A percentile compares a stretch with the other conserved stretches of the same genome.
Evolutionary conservation across 1,140 invertebrate genomes (phyloP).

Genomic region (Asobara japonica): DNA sequence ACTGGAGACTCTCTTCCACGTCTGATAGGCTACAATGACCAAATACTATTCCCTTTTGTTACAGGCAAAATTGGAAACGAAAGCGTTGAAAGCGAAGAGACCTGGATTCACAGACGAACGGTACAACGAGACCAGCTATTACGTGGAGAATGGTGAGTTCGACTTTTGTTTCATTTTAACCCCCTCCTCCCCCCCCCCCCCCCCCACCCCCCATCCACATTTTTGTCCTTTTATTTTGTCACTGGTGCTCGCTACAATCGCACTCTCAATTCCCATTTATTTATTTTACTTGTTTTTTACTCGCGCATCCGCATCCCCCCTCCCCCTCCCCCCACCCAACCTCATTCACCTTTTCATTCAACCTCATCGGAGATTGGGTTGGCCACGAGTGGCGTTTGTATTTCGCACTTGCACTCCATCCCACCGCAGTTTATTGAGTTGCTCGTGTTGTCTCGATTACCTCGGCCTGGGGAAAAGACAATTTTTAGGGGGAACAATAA

Average conservation of each 20-base stretch:
- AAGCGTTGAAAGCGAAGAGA: constrained; percentile 90
- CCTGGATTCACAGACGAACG: constrained; percentile 92
- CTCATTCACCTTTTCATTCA: constrained; percentile 1
- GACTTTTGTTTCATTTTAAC: constrained; percentile 16
- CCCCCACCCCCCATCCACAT: neutral
- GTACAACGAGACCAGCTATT: constrained; percentile 95
- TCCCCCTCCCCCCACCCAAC: no score
- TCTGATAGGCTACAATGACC: constrained; percentile 1
- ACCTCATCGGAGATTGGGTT: neutral
- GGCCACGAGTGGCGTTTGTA: constrained; percentile 9
- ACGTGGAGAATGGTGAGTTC: constrained; percentile 94
- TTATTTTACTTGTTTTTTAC: constrained; percentile 42
- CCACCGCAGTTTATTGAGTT: neutral
- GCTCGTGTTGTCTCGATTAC: neutral
- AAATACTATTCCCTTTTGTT: constrained; percentile 66
- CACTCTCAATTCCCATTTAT: constrained; percentile 28
- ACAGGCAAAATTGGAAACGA: constrained; percentile 93
- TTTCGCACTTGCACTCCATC: constrained; percentile 10
- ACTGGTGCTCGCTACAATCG: neutral
- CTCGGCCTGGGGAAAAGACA: neutral
- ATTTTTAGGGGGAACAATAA: neutral
- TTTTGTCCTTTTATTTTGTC: neutral
- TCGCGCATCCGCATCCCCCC: constrained; percentile 15
- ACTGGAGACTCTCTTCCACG: constrained; percentile 9
- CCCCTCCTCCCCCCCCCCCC: neutral